A percentile compares a stretch with the other conserved stretches of the same genome.
phyloP scores from a whole-genome alignment of 2,113 vertebrate species.

The Trachemys scripta region DNA sequence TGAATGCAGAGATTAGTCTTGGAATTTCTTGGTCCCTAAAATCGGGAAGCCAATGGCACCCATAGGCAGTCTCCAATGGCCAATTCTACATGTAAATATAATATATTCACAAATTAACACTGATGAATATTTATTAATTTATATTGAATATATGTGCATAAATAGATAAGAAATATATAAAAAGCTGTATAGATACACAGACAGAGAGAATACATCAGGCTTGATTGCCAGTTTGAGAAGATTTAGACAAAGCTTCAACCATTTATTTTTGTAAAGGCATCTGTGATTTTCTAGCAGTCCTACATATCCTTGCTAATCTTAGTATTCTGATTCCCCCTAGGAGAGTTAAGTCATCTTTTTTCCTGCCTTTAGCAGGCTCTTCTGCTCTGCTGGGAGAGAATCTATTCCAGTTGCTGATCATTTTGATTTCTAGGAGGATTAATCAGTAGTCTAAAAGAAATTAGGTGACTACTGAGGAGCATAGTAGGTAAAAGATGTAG shows the following conservation, averaged over 20 bases:
- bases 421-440: conserved; percentile 15
- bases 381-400: not conserved
- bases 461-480: not conserved
- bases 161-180: not conserved
- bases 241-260: not conserved
- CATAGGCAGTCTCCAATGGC: not conserved
- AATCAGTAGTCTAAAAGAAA: conserved; percentile 21
- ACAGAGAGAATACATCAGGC: not conserved
- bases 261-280: not conserved
- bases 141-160: not conserved
- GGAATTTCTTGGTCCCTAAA: not conserved
- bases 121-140: not conserved
- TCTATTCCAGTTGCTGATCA: not conserved
- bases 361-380: not conserved
- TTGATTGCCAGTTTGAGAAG: not conserved
- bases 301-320: not conserved
- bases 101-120: not conserved
- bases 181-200: fast-evolving
- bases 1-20: not conserved
- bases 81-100: not conserved
- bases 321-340: conserved; percentile 1
- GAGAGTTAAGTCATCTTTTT: not conserved
- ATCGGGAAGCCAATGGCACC: not conserved
- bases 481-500: not conserved
- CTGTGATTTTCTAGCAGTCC: conserved; percentile 4